phyloP scores from a whole-genome alignment of 1,140 invertebrate species.

The Leptopilina clavipes region DNA sequence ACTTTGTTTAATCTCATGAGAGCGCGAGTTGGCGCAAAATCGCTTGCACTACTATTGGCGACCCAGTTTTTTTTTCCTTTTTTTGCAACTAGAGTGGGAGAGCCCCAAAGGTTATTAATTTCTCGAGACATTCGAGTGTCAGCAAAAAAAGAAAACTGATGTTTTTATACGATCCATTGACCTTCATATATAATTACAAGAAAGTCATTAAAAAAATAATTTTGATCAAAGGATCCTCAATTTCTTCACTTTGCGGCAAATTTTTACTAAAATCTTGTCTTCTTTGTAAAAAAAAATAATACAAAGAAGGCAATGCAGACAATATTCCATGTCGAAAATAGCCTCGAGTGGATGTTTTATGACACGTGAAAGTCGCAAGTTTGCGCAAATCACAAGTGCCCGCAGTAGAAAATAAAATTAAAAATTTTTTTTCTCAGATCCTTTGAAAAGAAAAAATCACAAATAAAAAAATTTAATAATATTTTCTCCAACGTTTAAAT shows the following conservation, averaged over 20 bases:
- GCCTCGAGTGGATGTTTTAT: slow-evolving; percentile 21
- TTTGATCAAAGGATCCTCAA: neutral
- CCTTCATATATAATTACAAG: neutral
- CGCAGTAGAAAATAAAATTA: neutral
- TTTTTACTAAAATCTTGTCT: neutral
- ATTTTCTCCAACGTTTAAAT: too few species aligned
- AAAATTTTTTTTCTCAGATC: neutral
- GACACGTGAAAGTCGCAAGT: slow-evolving; percentile 4
- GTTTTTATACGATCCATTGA: neutral
- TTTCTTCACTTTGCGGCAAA: neutral
- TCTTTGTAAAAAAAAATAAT: neutral
- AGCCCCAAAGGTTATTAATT: slow-evolving; percentile 26
- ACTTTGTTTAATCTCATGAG: neutral
- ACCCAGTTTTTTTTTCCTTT: slow-evolving; percentile 1
- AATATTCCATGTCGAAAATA: neutral
- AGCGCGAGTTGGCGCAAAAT: slow-evolving; percentile 19
- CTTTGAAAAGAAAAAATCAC: neutral
- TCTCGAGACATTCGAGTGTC: slow-evolving; percentile 13
- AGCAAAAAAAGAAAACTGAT: neutral
- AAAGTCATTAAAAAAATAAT: neutral
- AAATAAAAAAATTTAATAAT: too few species aligned
- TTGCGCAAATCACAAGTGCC: slow-evolving; percentile 3
- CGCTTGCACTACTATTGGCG: neutral
- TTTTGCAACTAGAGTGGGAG: slow-evolving; percentile 8
- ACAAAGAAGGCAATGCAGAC: neutral